Evolutionary conservation across 1,140 invertebrate genomes (phyloP).

Genomic region (Centruroides sculpturatus): DNA sequence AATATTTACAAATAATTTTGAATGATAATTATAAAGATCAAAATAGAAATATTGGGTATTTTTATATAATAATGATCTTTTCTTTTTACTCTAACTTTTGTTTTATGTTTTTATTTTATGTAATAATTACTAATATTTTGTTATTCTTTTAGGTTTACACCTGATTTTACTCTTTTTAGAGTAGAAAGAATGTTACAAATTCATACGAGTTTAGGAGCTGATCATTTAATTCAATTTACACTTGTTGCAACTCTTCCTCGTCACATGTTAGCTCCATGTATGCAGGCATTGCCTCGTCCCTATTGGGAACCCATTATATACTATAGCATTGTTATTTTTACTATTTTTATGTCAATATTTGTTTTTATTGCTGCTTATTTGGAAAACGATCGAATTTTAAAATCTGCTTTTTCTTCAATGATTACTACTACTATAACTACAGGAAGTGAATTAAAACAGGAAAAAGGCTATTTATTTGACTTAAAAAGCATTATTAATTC

Average conservation of each 20-base stretch:
- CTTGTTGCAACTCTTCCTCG: constrained; percentile 65
- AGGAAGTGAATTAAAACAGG: constrained; percentile 1
- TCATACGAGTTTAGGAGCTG: constrained; percentile 29
- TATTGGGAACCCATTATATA: constrained; percentile 62
- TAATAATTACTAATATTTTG: constrained; percentile 4
- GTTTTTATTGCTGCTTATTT: constrained; percentile 53
- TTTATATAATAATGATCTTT: too few relatives aligned
- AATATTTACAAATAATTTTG: too few relatives aligned
- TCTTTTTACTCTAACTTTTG: too few relatives aligned
- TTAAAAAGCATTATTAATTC: constrained; percentile 7
- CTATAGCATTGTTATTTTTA: constrained; percentile 45
- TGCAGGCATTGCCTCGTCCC: constrained; percentile 54
- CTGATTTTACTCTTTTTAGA: constrained; percentile 77
- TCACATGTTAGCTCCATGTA: constrained; percentile 55
- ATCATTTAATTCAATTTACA: constrained; percentile 43
- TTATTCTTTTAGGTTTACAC: constrained; percentile 48
- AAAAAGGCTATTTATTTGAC: constrained; percentile 13
- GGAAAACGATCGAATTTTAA: constrained; percentile 53
- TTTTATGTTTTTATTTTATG: too few relatives aligned
- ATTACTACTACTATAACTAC: constrained; percentile 13
- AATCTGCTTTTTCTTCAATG: constrained; percentile 31
- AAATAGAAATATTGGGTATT: too few relatives aligned
- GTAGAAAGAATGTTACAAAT: constrained; percentile 46
- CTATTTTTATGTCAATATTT: constrained; percentile 46
- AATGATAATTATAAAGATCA: too few relatives aligned